Evolutionary conservation across 1,140 invertebrate genomes (phyloP).

Genomic region (Ips nitidus): DNA sequence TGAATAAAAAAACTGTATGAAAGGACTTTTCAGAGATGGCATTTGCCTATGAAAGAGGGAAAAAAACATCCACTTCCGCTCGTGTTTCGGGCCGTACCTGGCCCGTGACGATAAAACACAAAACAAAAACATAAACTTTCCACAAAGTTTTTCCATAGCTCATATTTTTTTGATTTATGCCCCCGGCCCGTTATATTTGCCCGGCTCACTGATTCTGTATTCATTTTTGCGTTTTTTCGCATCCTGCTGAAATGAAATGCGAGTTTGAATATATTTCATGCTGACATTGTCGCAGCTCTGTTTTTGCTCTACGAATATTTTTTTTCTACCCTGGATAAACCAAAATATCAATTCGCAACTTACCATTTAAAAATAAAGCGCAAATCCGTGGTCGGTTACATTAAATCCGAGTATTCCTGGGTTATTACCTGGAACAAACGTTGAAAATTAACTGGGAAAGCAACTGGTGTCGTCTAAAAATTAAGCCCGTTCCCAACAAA

Average conservation of each 20-base stretch:
- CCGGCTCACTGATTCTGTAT: conserved; percentile 33
- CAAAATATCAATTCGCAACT: not conserved
- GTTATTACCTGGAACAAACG: too few relatives aligned
- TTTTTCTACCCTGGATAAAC: not conserved
- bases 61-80: too few relatives aligned
- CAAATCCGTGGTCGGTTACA: too few relatives aligned
- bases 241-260: conserved; percentile 33
- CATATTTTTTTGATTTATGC: conserved; percentile 31
- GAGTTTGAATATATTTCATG: conserved; percentile 32
- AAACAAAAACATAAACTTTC: conserved; percentile 26
- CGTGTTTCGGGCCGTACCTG: conserved; percentile 3
- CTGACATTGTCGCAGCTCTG: conserved; percentile 27
- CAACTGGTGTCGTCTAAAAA: too few relatives aligned
- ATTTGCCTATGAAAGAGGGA: too few relatives aligned
- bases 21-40: too few relatives aligned
- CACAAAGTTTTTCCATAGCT: conserved; percentile 30
- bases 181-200: conserved; percentile 26
- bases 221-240: conserved; percentile 33
- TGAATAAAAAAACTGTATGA: too few relatives aligned
- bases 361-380: not conserved
- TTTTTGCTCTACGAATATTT: conserved; percentile 21
- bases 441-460: too few relatives aligned
- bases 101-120: conserved; percentile 15
- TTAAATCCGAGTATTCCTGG: too few relatives aligned
- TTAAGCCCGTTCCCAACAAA: not conserved